Percentiles rank a stretch among this genome's conserved stretches.
Evolutionary conservation across 2,888 invertebrate species (phyloP).

Genomic region (Ophion costatus): DNA sequence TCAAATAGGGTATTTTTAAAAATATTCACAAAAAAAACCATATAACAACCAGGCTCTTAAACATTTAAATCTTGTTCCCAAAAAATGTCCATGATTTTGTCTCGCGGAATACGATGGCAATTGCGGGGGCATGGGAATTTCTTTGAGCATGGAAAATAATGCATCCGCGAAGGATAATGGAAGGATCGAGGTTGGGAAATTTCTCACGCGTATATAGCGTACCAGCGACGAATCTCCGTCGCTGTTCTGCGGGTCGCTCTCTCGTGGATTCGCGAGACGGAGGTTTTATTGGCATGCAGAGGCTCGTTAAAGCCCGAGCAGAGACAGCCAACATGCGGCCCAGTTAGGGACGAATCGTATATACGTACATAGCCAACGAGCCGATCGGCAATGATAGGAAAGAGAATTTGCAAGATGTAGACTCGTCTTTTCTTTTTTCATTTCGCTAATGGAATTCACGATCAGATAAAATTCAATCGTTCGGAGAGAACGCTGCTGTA

Average conservation of each 20-base stretch:
- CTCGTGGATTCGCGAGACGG: background rate
- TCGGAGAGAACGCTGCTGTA: background rate
- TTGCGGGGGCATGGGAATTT: too few species aligned
- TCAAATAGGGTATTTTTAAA: too few species aligned
- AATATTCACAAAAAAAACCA: too few species aligned
- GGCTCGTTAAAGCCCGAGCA: slow-evolving; percentile 46
- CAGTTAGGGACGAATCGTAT: slow-evolving; percentile 14
- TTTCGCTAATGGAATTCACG: slow-evolving; percentile 20
- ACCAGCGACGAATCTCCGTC: slow-evolving; percentile 15
- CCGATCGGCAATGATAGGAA: slow-evolving; percentile 37
- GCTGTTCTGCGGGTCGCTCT: slow-evolving; percentile 2
- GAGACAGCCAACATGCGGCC: slow-evolving; percentile 44
- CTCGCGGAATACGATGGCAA: too few species aligned
- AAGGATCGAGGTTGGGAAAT: slow-evolving; percentile 27
- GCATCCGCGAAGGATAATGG: slow-evolving; percentile 7
- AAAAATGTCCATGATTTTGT: too few species aligned
- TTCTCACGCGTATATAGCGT: slow-evolving; percentile 1
- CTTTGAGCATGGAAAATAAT: too few species aligned
- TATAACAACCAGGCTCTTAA: too few species aligned
- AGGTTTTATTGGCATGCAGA: slow-evolving; percentile 31
- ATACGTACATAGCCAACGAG: slow-evolving; percentile 33
- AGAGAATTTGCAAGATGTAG: slow-evolving; percentile 24
- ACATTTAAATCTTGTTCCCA: too few species aligned
- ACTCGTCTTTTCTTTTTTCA: slow-evolving; percentile 16
- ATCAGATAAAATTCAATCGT: slow-evolving; percentile 56